These are phyloP conservation scores for Carassius gibelio DNA, from an alignment of 2,113 vertebrate genomes.

Conservation along the genomic window DNA sequence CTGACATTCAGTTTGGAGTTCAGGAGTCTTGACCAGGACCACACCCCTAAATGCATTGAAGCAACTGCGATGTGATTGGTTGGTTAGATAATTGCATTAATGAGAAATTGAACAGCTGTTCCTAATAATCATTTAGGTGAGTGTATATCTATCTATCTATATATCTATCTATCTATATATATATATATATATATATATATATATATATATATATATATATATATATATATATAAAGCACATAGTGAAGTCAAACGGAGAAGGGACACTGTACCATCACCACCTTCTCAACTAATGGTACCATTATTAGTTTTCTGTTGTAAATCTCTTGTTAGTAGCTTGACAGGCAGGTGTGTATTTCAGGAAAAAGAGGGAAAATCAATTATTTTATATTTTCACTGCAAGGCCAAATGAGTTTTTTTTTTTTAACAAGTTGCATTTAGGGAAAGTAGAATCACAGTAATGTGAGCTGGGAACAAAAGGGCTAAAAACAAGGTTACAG, in stretches of 20 bases:
- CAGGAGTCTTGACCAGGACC: too few species aligned
- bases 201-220: too few species aligned
- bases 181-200: too few species aligned
- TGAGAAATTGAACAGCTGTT: too few species aligned
- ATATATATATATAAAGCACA: slow-evolving; percentile 74
- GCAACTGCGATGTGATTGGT: too few species aligned
- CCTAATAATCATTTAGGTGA: too few species aligned
- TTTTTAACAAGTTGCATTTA: slow-evolving; percentile 99
- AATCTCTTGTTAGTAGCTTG: slow-evolving; percentile 38
- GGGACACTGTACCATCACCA: slow-evolving; percentile 77
- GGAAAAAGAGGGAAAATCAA: slow-evolving; percentile 70
- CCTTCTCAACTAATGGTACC: slow-evolving; percentile 80
- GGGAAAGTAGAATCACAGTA: slow-evolving; percentile 92
- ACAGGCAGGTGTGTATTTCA: slow-evolving; percentile 78
- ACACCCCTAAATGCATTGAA: too few species aligned
- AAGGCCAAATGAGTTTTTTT: slow-evolving; percentile 91
- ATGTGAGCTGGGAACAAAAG: slow-evolving; percentile 79
- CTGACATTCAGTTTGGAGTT: too few species aligned
- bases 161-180: too few species aligned
- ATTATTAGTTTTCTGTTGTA: slow-evolving; percentile 68
- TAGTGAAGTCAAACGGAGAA: slow-evolving; percentile 73
- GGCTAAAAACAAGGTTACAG: slow-evolving; percentile 49
- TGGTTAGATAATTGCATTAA: too few species aligned
- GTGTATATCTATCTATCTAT: too few species aligned
- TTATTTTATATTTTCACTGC: slow-evolving; percentile 83